phyloP scores from a whole-genome alignment of 2,113 vertebrate species.

The Bufo gargarizans region DNA sequence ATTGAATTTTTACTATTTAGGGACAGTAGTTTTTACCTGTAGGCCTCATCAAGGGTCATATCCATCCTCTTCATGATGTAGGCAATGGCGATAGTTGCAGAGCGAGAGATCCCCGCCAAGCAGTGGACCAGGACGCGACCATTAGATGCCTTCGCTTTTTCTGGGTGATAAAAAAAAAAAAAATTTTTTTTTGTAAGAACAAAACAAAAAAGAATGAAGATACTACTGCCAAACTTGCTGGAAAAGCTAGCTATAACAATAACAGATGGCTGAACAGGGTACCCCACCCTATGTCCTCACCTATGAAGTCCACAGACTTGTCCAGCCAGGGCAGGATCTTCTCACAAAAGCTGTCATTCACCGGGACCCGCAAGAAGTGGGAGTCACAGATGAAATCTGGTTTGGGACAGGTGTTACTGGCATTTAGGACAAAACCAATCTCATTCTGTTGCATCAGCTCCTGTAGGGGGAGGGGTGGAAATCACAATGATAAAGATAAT shows the following conservation, averaged over 20 bases:
- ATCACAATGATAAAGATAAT: neutral
- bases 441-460: constrained; percentile 96
- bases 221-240: neutral
- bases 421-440: constrained; percentile 89
- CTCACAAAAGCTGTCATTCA: constrained; percentile 96
- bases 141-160: constrained; percentile 90
- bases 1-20: no score
- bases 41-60: constrained; percentile 81
- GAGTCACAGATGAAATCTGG: constrained; percentile 93
- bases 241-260: no score
- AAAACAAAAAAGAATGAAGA: neutral
- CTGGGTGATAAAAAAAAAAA: constrained; percentile 64
- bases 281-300: constrained; percentile 67
- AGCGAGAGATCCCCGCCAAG: constrained; percentile 80
- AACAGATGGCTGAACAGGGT: no score
- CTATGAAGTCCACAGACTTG: constrained; percentile 94
- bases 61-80: constrained; percentile 86
- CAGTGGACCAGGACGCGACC: constrained; percentile 78
- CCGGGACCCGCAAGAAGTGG: constrained; percentile 92
- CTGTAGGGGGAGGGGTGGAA: constrained; percentile 65
- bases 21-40: constrained; percentile 70
- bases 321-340: constrained; percentile 97
- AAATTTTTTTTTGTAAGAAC: neutral
- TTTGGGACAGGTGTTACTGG: constrained; percentile 94
- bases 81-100: constrained; percentile 81